Evolutionary conservation across 2,113 vertebrate species (phyloP).

Genomic region (Sinocyclocheilus anophthalmus): DNA sequence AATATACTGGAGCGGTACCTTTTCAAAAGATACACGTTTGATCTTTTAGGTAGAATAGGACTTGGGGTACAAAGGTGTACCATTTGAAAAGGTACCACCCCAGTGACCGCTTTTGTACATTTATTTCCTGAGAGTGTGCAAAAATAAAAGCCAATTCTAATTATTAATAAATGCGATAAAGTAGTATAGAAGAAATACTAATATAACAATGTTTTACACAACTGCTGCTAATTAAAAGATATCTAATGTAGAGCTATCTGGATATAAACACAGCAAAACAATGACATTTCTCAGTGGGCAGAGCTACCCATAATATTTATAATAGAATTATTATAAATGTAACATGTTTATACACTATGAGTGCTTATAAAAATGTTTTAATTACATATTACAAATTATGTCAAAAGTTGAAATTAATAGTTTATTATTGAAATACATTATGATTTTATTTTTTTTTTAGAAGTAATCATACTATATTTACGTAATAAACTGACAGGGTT

Average conservation of each 20-base stretch:
- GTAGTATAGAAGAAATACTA: background rate
- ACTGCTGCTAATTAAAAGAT: background rate
- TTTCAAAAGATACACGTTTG: no score
- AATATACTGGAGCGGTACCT: background rate
- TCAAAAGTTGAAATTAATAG: no score
- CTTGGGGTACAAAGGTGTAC: no score
- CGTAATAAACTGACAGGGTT: background rate
- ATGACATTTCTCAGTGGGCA: background rate
- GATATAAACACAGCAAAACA: background rate
- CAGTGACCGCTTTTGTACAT: no score
- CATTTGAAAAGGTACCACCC: no score
- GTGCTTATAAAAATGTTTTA: no score
- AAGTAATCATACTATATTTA: background rate
- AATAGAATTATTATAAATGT: background rate
- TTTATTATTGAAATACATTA: no score
- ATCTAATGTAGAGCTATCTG: background rate
- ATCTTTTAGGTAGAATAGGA: background rate
- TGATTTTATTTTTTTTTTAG: background rate
- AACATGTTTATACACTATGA: background rate
- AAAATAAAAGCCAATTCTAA: background rate
- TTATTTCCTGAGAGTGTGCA: no score
- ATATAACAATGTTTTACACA: background rate
- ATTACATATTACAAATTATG: no score
- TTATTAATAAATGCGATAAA: background rate
- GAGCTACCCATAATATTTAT: background rate